Conservation (phyloP, 2,797 vertebrate genomes). For the Geotria australis region DNA sequence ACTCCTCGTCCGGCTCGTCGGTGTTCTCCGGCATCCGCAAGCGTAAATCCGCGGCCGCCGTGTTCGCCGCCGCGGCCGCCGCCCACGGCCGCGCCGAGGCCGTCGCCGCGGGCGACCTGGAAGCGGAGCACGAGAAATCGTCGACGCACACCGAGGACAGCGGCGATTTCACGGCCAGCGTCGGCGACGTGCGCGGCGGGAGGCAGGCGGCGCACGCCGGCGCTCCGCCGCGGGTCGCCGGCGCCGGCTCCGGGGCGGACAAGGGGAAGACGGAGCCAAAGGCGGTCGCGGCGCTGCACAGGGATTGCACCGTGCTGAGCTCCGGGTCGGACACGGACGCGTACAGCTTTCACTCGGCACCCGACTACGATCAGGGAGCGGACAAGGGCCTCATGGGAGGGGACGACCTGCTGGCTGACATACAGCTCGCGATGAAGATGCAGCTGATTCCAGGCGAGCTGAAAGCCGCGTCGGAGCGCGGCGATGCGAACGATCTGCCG, state of each 20-base stretch:
- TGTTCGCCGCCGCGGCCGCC: constrained; percentile 30
- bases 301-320: constrained; percentile 25
- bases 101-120: too few species aligned
- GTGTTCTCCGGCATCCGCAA: constrained; percentile 79
- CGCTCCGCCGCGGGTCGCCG: too few species aligned
- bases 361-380: constrained; percentile 31
- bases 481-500: too few species aligned
- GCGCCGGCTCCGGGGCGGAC: too few species aligned
- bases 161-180: constrained; percentile 25
- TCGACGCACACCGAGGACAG: constrained; percentile 8
- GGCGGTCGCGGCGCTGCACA: constrained; percentile 16
- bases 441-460: too few species aligned
- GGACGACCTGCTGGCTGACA: too few species aligned
- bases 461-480: too few species aligned
- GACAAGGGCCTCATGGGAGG: too few species aligned
- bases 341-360: constrained; percentile 84
- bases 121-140: too few species aligned
- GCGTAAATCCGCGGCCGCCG: constrained; percentile 37
- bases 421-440: too few species aligned
- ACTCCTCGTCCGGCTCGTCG: constrained; percentile 32
- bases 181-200: too few species aligned
- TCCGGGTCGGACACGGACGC: constrained; percentile 86
- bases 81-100: constrained; percentile 15
- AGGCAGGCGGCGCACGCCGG: too few species aligned
- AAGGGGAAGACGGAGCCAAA: constrained; percentile 5